These are phyloP conservation scores for Noctuana brunneofusca DNA, from an alignment of 2,888 invertebrate species.

Conservation along the genomic window DNA sequence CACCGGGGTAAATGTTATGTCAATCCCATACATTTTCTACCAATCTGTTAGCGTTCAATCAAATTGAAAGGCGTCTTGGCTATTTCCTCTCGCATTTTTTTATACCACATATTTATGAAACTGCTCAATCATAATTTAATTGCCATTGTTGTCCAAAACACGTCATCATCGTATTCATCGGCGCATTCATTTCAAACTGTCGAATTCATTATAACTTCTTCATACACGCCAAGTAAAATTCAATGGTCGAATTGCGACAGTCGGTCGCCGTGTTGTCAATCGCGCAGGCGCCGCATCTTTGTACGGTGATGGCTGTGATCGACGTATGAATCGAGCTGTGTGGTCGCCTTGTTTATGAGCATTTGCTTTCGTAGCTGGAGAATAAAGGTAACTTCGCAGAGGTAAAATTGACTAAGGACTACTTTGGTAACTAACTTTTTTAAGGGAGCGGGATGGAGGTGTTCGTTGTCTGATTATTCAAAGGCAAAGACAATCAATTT, in stretches of 20 bases:
- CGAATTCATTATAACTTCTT: constrained; percentile 10
- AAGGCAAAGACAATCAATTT: no score
- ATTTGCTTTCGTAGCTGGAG: background rate
- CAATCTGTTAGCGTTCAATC: no score
- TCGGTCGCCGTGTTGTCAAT: constrained; percentile 32
- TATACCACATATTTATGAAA: no score
- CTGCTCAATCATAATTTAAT: background rate
- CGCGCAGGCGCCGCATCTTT: constrained; percentile 36
- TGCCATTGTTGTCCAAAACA: background rate
- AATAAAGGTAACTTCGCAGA: background rate
- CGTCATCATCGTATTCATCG: background rate
- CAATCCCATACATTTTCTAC: no score
- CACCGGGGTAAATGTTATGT: no score
- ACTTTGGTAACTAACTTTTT: background rate
- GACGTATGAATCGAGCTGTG: constrained; percentile 59
- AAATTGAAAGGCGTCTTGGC: no score
- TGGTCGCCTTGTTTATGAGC: constrained; percentile 25
- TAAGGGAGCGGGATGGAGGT: no score
- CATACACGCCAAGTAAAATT: constrained; percentile 1
- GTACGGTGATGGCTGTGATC: constrained; percentile 59
- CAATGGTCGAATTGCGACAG: constrained; percentile 13
- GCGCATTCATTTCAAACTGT: background rate
- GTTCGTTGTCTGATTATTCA: no score
- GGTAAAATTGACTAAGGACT: background rate
- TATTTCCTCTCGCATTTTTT: no score